These are phyloP conservation scores for Leptura quadrifasciata DNA, from an alignment of 2,888 invertebrate genomes.

Conservation along the genomic window DNA sequence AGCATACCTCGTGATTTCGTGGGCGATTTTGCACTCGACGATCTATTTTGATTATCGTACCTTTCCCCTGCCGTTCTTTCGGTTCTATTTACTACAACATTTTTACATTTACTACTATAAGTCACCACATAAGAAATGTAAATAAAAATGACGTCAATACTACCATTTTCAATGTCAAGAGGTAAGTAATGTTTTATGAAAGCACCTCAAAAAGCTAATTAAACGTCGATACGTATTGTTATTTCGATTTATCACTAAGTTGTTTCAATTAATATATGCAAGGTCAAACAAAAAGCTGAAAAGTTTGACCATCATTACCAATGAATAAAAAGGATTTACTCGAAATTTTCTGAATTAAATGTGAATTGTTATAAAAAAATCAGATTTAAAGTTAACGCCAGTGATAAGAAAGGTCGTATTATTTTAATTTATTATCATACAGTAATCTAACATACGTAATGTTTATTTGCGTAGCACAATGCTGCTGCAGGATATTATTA, in stretches of 20 bases:
- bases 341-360: too few species aligned
- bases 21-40: slow-evolving; percentile 62
- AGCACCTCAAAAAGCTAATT: neutral
- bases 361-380: too few species aligned
- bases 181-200: neutral
- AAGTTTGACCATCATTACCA: neutral
- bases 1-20: slow-evolving; percentile 61
- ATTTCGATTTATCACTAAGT: neutral
- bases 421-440: neutral
- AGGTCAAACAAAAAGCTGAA: neutral
- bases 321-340: neutral
- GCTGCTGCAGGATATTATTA: neutral
- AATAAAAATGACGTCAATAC: slow-evolving; percentile 35
- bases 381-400: too few species aligned
- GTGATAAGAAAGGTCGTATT: neutral
- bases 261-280: neutral
- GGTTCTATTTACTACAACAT: slow-evolving; percentile 42
- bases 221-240: neutral
- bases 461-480: neutral
- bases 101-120: slow-evolving; percentile 28
- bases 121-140: slow-evolving; percentile 34
- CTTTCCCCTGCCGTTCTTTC: slow-evolving; percentile 30
- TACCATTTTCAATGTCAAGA: slow-evolving; percentile 3
- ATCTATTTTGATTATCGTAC: slow-evolving; percentile 53
- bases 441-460: neutral